Conservation (phyloP, 2,888 invertebrate species). For the Hydroisotoma schaefferi region DNA sequence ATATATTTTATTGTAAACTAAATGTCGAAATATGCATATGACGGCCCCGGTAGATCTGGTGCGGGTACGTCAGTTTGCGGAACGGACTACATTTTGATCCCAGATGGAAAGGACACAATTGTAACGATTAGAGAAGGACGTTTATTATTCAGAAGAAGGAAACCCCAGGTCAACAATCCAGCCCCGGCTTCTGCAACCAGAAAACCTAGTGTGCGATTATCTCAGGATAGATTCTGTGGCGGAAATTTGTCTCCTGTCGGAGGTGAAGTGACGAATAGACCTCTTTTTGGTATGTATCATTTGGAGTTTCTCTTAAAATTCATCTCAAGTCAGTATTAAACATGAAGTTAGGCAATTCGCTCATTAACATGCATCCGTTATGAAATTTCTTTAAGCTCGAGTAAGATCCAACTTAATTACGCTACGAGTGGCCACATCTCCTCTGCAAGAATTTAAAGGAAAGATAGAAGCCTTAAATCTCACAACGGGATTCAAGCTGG, state of each 20-base stretch:
- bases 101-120: slow-evolving; percentile 32
- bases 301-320: background rate
- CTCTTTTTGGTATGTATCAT: slow-evolving; percentile 37
- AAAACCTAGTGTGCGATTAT: slow-evolving; percentile 20
- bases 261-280: slow-evolving; percentile 32
- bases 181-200: slow-evolving; percentile 14
- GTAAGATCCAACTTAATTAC: slow-evolving; percentile 41
- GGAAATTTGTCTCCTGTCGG: slow-evolving; percentile 38
- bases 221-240: slow-evolving; percentile 45
- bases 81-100: slow-evolving; percentile 43
- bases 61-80: slow-evolving; percentile 37
- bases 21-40: too few species aligned
- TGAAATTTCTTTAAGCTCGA: too few species aligned
- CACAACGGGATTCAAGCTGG: slow-evolving; percentile 38
- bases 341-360: too few species aligned
- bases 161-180: slow-evolving; percentile 16
- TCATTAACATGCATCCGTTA: too few species aligned
- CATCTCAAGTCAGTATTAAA: background rate
- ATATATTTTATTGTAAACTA: too few species aligned
- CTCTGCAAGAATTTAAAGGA: slow-evolving; percentile 30
- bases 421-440: slow-evolving; percentile 33
- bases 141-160: slow-evolving; percentile 37
- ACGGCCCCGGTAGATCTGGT: slow-evolving; percentile 45
- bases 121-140: slow-evolving; percentile 21
- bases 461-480: slow-evolving; percentile 31